A percentile compares a stretch with the other conserved stretches of the same genome.
These are phyloP conservation scores for Platichthys flesus DNA, from an alignment of 2,113 vertebrate species.

Conservation along the genomic window DNA sequence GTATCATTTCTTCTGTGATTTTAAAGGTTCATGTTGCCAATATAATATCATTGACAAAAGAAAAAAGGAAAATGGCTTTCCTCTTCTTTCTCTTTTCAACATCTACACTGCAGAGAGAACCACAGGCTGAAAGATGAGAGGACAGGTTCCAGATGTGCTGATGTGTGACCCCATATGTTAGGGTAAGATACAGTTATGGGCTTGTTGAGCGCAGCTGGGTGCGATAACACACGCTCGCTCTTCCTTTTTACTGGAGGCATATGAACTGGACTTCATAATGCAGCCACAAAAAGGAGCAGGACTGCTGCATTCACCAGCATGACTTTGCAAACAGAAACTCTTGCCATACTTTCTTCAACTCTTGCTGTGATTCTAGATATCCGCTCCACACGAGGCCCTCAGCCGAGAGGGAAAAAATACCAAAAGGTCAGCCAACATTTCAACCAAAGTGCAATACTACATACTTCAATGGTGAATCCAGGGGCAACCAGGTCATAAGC, in stretches of 20 bases:
- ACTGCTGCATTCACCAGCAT: neutral
- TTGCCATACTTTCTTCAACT: neutral
- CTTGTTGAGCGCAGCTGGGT: slow-evolving; percentile 32
- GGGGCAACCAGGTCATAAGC: slow-evolving; percentile 13
- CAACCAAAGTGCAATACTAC: neutral
- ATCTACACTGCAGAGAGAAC: neutral
- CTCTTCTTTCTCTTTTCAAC: neutral
- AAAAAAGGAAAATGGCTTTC: neutral
- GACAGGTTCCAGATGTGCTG: slow-evolving; percentile 21
- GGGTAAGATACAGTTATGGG: slow-evolving; percentile 5
- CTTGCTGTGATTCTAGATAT: neutral
- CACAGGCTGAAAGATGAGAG: slow-evolving; percentile 19
- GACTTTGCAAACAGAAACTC: neutral
- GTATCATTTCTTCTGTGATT: neutral
- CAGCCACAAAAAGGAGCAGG: slow-evolving; percentile 3
- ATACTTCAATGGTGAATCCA: neutral
- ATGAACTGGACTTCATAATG: slow-evolving; percentile 43
- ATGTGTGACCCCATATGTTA: slow-evolving; percentile 20
- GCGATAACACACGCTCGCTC: slow-evolving; percentile 29
- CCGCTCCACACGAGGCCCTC: neutral
- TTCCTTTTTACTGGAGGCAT: slow-evolving; percentile 26
- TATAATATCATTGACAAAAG: neutral
- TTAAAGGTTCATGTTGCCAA: neutral
- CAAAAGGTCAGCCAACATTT: neutral
- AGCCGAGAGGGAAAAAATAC: neutral